phyloP scores from a whole-genome alignment of 1,140 invertebrate species.

The Drosophila arawakana region DNA sequence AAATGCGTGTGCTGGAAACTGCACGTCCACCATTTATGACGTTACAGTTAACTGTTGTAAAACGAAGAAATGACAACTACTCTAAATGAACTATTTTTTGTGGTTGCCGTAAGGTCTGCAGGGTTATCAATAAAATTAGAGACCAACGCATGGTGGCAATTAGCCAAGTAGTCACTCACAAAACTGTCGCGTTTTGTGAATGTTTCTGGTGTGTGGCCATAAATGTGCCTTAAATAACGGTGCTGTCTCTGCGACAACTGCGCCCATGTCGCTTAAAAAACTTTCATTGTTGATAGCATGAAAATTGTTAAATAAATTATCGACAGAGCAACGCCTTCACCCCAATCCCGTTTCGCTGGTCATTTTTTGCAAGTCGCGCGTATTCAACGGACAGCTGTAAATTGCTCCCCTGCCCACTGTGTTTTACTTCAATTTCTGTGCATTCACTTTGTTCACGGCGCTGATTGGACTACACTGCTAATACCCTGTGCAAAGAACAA shows the following conservation, averaged over 20 bases:
- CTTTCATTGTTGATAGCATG: constrained; percentile 43
- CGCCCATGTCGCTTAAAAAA: constrained; percentile 25
- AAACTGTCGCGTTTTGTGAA: constrained; percentile 5
- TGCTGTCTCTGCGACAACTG: background rate
- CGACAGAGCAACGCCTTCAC: constrained; percentile 24
- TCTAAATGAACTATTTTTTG: constrained; percentile 13
- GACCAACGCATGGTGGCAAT: constrained; percentile 54
- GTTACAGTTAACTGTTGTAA: constrained; percentile 6
- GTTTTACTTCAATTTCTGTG: constrained; percentile 34
- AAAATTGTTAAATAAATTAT: constrained; percentile 50
- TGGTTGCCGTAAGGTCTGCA: constrained; percentile 1
- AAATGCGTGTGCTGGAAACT: constrained; percentile 37
- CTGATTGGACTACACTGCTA: constrained; percentile 19
- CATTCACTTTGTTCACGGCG: constrained; percentile 29
- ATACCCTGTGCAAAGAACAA: background rate
- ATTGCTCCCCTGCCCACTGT: constrained; percentile 22
- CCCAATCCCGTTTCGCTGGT: constrained; percentile 42
- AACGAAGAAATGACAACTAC: constrained; percentile 5
- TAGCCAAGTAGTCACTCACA: constrained; percentile 56
- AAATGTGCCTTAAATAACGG: constrained; percentile 2
- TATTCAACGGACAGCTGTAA: constrained; percentile 47
- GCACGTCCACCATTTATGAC: constrained; percentile 54
- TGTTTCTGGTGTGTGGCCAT: constrained; percentile 13
- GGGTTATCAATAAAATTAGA: constrained; percentile 2
- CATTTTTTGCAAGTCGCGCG: constrained; percentile 40